Conservation (phyloP, 1,140 invertebrate species). For the Neodiprion lecontei region DNA sequence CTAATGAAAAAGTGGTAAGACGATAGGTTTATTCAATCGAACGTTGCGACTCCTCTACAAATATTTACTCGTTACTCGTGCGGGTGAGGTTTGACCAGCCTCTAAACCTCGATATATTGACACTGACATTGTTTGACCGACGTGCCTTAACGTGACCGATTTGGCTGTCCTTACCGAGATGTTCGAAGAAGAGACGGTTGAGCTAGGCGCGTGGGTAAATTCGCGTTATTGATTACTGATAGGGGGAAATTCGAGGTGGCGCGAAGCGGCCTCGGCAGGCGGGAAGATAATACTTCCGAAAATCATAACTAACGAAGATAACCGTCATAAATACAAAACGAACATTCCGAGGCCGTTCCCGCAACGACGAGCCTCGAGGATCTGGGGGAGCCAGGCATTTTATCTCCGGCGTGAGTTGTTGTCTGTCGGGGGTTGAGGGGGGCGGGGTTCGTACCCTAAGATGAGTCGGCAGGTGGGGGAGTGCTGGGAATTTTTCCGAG, state of each 20-base stretch:
- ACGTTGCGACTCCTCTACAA: no score
- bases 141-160: no score
- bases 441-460: slow-evolving; percentile 26
- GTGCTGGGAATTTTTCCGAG: slow-evolving; percentile 31
- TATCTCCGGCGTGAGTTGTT: slow-evolving; percentile 13
- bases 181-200: no score
- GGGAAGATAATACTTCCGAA: slow-evolving; percentile 25
- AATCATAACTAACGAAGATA: slow-evolving; percentile 19
- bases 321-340: slow-evolving; percentile 15
- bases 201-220: no score
- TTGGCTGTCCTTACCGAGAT: no score
- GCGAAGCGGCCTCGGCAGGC: neutral
- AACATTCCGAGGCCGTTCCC: slow-evolving; percentile 1
- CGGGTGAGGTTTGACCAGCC: no score
- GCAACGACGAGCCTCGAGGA: neutral
- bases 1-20: no score
- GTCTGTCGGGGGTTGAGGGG: slow-evolving; percentile 10
- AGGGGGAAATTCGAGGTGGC: neutral
- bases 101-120: no score
- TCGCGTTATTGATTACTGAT: neutral
- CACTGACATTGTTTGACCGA: no score
- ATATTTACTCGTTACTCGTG: no score
- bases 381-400: neutral
- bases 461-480: slow-evolving; percentile 24
- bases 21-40: no score